phyloP scores from a whole-genome alignment of 2,888 invertebrate species.

The Bruchidius siliquastri region DNA sequence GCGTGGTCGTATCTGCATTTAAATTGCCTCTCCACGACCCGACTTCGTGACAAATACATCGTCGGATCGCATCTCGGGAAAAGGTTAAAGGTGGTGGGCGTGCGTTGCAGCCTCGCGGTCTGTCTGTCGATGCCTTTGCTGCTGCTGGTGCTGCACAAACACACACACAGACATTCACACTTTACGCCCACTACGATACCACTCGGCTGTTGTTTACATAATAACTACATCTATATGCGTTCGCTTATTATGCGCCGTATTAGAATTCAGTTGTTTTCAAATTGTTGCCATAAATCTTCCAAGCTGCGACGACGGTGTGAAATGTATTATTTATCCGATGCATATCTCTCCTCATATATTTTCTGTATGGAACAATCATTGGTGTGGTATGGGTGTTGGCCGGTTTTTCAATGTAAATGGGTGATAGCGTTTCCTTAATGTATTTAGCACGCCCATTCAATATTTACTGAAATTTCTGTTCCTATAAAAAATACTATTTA shows the following conservation, averaged over 20 bases:
- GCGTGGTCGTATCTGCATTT: constrained; percentile 33
- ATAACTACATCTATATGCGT: constrained; percentile 32
- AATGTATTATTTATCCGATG: constrained; percentile 5
- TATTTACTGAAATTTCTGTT: too few species aligned
- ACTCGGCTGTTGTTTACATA: constrained; percentile 27
- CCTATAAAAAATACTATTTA: too few species aligned
- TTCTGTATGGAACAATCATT: not conserved
- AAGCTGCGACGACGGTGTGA: constrained; percentile 15
- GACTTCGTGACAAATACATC: constrained; percentile 40
- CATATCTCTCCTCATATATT: not conserved
- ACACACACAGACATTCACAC: not conserved
- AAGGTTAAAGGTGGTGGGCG: constrained; percentile 32
- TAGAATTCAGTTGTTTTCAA: constrained; percentile 18
- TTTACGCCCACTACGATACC: constrained; percentile 19
- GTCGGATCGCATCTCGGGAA: constrained; percentile 32
- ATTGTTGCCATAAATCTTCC: constrained; percentile 14
- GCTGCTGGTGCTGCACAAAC: not conserved
- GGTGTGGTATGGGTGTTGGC: not conserved
- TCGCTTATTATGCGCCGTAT: constrained; percentile 19
- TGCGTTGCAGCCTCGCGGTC: constrained; percentile 8
- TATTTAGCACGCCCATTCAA: too few species aligned
- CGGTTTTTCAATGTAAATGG: not conserved
- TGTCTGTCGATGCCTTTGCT: not conserved
- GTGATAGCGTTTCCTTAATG: not conserved
- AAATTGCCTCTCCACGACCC: constrained; percentile 38